Conservation (phyloP, 1,140 invertebrate genomes). For the Druon quercuslanigerum region DNA sequence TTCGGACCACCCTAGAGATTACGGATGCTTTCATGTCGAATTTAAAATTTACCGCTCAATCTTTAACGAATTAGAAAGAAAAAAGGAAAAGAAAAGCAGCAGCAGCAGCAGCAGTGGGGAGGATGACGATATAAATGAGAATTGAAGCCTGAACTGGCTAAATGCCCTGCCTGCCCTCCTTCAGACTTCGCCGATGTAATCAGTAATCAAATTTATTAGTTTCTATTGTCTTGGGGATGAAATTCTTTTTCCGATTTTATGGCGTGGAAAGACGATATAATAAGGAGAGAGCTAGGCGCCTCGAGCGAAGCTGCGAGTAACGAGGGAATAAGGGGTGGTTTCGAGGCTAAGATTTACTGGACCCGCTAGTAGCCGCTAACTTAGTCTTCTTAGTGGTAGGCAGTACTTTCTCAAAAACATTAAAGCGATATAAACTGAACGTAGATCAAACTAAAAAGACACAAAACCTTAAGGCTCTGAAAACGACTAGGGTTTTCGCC, state of each 20-base stretch:
- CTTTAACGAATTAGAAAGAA: conserved; percentile 17
- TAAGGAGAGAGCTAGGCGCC: conserved; percentile 71
- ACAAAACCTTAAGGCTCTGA: too few relatives aligned
- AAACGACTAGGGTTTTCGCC: too few relatives aligned
- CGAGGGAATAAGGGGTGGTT: conserved; percentile 72
- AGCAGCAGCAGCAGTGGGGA: conserved; percentile 3
- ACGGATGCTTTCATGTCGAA: not conserved
- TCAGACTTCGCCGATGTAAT: conserved; percentile 65
- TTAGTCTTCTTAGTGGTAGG: conserved; percentile 62
- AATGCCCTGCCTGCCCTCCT: conserved; percentile 45
- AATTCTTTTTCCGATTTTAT: conserved; percentile 76
- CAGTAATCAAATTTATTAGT: conserved; percentile 77
- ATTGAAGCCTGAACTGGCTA: conserved; percentile 37
- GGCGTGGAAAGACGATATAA: conserved; percentile 77
- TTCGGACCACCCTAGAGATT: too few relatives aligned
- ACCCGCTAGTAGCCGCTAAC: conserved; percentile 70
- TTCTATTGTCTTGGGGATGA: conserved; percentile 75
- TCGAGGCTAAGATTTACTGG: conserved; percentile 72
- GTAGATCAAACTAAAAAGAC: not conserved
- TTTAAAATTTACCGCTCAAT: not conserved
- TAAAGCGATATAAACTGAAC: conserved; percentile 65
- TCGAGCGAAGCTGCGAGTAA: conserved; percentile 73
- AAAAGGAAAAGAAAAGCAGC: not conserved
- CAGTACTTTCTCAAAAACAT: conserved; percentile 68
- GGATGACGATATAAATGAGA: not conserved